phyloP scores from a whole-genome alignment of 37 sponge, comb jelly and placozoan genomes.

The Axinella damicornis region DNA sequence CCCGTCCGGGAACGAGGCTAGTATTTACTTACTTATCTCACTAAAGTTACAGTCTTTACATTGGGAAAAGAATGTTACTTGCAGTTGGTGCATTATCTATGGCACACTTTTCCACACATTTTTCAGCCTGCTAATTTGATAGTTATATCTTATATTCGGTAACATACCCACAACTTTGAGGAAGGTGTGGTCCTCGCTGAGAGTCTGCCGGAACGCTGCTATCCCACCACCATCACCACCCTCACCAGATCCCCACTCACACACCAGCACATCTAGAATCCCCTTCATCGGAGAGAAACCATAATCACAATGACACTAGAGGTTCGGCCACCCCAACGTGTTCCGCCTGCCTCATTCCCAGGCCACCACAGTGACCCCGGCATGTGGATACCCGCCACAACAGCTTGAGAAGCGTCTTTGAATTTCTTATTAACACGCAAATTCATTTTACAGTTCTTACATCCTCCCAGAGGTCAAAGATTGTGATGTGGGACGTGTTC shows the following conservation, averaged over 20 bases:
- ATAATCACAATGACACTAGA: not conserved
- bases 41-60: too few species aligned
- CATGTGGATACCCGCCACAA: too few species aligned
- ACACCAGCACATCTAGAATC: conserved; percentile 47
- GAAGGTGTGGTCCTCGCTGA: conserved; percentile 57
- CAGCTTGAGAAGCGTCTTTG: too few species aligned
- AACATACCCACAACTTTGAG: conserved; percentile 59
- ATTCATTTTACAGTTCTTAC: conserved; percentile 11
- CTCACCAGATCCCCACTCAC: too few species aligned
- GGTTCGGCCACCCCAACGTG: not conserved
- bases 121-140: not conserved
- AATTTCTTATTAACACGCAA: too few species aligned
- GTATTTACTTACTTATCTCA: too few species aligned
- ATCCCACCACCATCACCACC: not conserved
- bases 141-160: too few species aligned
- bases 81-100: too few species aligned
- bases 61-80: too few species aligned
- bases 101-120: too few species aligned
- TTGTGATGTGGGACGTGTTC: not conserved
- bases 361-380: too few species aligned
- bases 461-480: conserved; percentile 64
- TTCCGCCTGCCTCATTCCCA: not conserved
- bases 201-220: conserved; percentile 38
- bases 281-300: conserved; percentile 35
- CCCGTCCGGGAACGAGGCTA: too few species aligned